Evolutionary conservation across 1,140 invertebrate genomes (phyloP).

Genomic region (Theocolax elegans): DNA sequence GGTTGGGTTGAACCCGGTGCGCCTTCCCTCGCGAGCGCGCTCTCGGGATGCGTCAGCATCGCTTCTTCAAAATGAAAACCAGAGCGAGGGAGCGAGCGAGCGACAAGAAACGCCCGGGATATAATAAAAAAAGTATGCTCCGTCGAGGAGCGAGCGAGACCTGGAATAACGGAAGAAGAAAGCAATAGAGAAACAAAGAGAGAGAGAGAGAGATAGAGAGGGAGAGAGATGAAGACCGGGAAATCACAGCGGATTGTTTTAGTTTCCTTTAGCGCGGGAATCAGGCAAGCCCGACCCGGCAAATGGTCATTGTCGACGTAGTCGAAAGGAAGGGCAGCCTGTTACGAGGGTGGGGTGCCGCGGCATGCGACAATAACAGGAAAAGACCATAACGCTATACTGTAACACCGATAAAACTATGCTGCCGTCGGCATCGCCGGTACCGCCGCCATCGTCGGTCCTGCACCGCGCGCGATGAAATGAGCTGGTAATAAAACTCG

Average conservation of each 20-base stretch:
- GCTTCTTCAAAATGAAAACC: constrained; percentile 30
- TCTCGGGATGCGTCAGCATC: constrained; percentile 1
- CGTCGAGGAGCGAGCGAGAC: too few relatives aligned
- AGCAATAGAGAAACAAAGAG: not conserved
- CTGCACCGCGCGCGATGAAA: constrained; percentile 62
- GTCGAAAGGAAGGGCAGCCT: not conserved
- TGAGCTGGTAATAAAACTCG: constrained; percentile 60
- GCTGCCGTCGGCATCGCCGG: constrained; percentile 38
- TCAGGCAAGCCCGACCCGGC: constrained; percentile 11
- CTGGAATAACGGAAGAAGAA: constrained; percentile 40
- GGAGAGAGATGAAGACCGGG: constrained; percentile 14
- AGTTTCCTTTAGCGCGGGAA: constrained; percentile 34
- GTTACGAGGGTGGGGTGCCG: not conserved
- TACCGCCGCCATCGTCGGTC: too few relatives aligned
- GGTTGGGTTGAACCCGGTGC: too few relatives aligned
- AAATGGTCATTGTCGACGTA: constrained; percentile 46
- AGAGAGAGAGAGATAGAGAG: constrained; percentile 12
- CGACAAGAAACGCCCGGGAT: not conserved
- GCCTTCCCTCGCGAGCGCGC: too few relatives aligned
- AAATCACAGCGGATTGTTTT: constrained; percentile 44
- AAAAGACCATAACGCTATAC: constrained; percentile 55
- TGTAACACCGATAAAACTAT: constrained; percentile 56
- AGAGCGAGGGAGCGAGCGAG: not conserved
- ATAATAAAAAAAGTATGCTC: constrained; percentile 32
- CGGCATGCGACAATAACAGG: constrained; percentile 56